Base-by-base conservation (phyloP, 2,888 invertebrate species). In the Ethmia dodecea region DNA sequence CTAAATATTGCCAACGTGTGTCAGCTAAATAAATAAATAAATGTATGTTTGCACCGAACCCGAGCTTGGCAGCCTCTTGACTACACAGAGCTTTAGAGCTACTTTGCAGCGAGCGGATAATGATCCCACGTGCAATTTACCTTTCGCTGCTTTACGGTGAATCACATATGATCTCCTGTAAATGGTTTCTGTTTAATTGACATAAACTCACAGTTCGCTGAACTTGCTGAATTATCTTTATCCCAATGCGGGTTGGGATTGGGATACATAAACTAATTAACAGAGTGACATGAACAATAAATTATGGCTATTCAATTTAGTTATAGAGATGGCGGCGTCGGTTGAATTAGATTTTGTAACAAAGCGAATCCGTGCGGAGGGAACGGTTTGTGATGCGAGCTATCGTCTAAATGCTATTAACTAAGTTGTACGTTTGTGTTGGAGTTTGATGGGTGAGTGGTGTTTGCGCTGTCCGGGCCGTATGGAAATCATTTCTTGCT, bases 401-500 rank as follows among this genome's bases (percentile, higher is more conserved):
- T 65, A 74, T 70, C 63, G 63, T 69, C 70, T 68, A 72, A 77
- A 71, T 71, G 71, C 78, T 78, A 79, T 81, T 79, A 80, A 74
- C 73, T 67, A 77, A 80, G 76, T 79, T 77, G 62, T 64, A 60
- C 66, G 74, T 74, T 76, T 72, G 69, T 75, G 70, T 77, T 76
- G 65, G 68, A 76, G 72, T 79, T 81, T 73, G 75, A 78, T 73
- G 75, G 74, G 72, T 70, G 75, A 71, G 65, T 63, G 57, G 55
- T 76, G 80, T 80, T 79, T 78, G 70, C 69, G 56, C 60, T 63
- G 72, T 67, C 68, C 70, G 72, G 68, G 57, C 59, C 58, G 62
- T 72, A 76, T 80, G 77, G 77, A 79, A 81, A 81, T 81, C 56
- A 80, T 83, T 83, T 81, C 79, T 77, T 79, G 73, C 72, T 71